Evolutionary conservation across 1,140 invertebrate genomes (phyloP), one percentile per base, ranked within the genome.

Genomic region (Homarus americanus): DNA sequence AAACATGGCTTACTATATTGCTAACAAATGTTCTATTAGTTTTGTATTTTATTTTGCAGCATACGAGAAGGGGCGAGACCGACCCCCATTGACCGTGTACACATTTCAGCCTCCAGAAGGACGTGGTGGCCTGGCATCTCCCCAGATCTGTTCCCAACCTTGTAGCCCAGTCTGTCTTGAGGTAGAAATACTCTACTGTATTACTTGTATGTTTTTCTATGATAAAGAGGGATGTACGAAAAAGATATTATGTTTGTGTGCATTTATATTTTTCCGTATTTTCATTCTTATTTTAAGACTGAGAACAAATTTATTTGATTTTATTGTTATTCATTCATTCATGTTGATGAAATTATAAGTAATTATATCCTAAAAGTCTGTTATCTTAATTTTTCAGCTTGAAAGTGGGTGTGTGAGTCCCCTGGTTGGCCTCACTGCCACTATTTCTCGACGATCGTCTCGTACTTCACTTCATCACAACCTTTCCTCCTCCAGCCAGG

Each of bases 1-100:
- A n/a, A n/a, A n/a, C n/a, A n/a, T n/a, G n/a, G n/a, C n/a, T n/a
- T n/a, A n/a, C n/a, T n/a, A n/a, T n/a, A n/a, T n/a, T 32, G 5
- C 24, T 69, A 24, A 69, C 66, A 40, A 88, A 63, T 53, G 86
- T 93, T 58, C 88, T 72, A 53, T 92, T 17, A 66, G 9, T 34
- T 66, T 83, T 15, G 9, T 66, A 73, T 20, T 28, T 58, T 87
- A 36, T 34, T 91, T 94, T 93, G 34, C 94, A 96, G 97, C 97
- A 7, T 98, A 98, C 93, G 97, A 98, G 94, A 97, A 97, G 93
- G 97, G 96, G 17, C 97, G 97, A 94, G 96, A 97, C 93, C 95
- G 98, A 93, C 96, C 98, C n/a, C 96, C 97, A 3, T 95, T 99
- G 24, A 97, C 97, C 91, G 96, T 97, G 12, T 97, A 98, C 93